Conservation (phyloP, 2,797 vertebrate genomes). For the Mus caroli region DNA sequence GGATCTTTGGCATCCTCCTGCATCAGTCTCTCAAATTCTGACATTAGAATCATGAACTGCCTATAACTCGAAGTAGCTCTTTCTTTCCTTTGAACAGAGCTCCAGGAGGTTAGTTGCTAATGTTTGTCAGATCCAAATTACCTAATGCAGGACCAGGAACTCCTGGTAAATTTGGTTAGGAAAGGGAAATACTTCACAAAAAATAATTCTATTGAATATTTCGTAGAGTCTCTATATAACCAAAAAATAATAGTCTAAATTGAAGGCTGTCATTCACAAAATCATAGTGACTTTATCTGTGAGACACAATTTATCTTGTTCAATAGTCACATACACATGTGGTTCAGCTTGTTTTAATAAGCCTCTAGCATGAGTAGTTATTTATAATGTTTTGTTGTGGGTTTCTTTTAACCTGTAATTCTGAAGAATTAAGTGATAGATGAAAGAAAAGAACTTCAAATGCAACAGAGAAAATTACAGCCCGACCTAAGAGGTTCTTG, state of each 20-base stretch:
- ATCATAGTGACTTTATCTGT: constrained; percentile 47
- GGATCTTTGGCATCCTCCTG: not conserved
- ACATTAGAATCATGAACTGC: not conserved
- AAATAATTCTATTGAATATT: constrained; percentile 55
- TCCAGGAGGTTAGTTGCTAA: constrained; percentile 12
- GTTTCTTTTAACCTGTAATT: constrained; percentile 2
- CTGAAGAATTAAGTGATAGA: constrained; percentile 51
- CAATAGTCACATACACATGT: constrained; percentile 18
- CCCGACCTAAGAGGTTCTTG: constrained; percentile 39
- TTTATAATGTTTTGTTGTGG: constrained; percentile 11
- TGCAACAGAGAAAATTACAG: not conserved
- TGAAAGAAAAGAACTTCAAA: constrained; percentile 59
- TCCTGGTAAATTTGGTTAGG: constrained; percentile 46
- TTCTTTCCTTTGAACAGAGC: constrained; percentile 40
- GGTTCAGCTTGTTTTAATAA: not conserved
- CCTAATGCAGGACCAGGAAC: constrained; percentile 19
- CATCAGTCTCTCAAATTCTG: not conserved
- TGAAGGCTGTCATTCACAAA: constrained; percentile 9
- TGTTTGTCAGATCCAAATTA: constrained; percentile 38
- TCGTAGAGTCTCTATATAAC: not conserved
- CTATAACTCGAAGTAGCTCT: constrained; percentile 6
- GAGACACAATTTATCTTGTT: constrained; percentile 57
- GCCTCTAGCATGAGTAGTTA: constrained; percentile 8
- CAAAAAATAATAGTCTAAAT: constrained; percentile 27
- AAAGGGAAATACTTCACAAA: constrained; percentile 29